These are phyloP conservation scores for Hystrix brachyura DNA, from an alignment of 2,113 vertebrate species.

Conservation along the genomic window DNA sequence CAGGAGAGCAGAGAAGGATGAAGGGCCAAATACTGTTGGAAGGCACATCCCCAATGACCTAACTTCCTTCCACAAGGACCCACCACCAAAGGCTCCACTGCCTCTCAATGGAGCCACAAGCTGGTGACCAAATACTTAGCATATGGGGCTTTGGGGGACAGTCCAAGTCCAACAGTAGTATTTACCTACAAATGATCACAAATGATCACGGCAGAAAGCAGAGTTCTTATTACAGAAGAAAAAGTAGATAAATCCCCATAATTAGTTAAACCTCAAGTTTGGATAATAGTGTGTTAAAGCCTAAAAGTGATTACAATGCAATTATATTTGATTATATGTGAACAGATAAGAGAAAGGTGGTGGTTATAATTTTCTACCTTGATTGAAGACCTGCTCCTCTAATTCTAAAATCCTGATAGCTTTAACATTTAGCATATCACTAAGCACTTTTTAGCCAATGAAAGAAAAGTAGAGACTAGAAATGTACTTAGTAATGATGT, in stretches of 20 bases:
- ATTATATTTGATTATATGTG: background rate
- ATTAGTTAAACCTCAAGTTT: background rate
- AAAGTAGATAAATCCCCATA: background rate
- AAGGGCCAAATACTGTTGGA: background rate
- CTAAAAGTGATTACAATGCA: background rate
- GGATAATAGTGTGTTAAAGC: background rate
- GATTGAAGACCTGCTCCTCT: background rate
- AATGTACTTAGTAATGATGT: background rate
- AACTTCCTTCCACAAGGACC: background rate
- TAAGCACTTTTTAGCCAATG: background rate
- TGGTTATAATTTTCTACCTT: background rate
- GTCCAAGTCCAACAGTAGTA: too few species aligned
- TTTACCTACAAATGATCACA: background rate
- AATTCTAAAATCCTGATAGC: background rate
- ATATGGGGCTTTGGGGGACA: background rate
- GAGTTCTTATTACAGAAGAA: background rate
- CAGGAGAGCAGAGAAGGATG: too few species aligned
- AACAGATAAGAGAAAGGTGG: background rate
- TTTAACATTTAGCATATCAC: background rate
- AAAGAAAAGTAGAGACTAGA: background rate
- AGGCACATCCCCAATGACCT: too few species aligned
- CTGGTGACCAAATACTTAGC: background rate
- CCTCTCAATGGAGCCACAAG: background rate
- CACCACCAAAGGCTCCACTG: background rate
- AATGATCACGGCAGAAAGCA: background rate